A percentile compares a stretch with the other conserved stretches of the same genome.
Evolutionary conservation across 2,888 invertebrate species (phyloP).

Genomic region (Eupithecia subumbrata): DNA sequence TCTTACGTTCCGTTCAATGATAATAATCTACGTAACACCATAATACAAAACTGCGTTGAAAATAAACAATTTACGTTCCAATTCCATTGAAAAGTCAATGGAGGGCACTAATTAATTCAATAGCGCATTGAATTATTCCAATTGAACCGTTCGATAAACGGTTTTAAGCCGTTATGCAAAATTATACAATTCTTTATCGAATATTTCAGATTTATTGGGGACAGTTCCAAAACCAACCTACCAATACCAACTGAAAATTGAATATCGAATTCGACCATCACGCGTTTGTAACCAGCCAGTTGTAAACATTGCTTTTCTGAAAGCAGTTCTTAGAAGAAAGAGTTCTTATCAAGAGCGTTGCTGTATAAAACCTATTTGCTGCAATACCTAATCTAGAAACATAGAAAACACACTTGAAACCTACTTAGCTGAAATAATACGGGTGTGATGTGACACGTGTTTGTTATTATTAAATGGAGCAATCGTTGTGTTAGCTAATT

Average conservation of each 20-base stretch:
- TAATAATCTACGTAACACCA: not conserved
- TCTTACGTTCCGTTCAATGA: not conserved
- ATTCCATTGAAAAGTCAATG: constrained; percentile 40
- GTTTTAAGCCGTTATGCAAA: constrained; percentile 39
- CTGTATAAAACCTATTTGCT: not conserved
- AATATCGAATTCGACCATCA: not conserved
- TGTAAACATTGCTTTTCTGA: not conserved
- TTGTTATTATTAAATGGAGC: not conserved
- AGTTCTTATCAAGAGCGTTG: not conserved
- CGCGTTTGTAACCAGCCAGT: not conserved
- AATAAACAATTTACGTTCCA: constrained; percentile 31
- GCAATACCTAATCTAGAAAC: constrained; percentile 1
- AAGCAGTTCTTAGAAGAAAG: not conserved
- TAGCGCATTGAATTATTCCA: constrained; percentile 41
- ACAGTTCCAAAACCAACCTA: not conserved
- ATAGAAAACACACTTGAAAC: not conserved
- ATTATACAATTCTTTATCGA: constrained; percentile 21
- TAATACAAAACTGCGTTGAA: not conserved
- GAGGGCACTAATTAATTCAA: constrained; percentile 49
- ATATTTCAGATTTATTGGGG: not conserved
- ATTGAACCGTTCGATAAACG: constrained; percentile 39
- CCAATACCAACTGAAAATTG: not conserved
- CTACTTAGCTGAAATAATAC: not conserved
- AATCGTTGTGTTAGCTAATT: not conserved
- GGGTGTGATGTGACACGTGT: not conserved